These are phyloP conservation scores for Aphelocoma californica DNA, from an alignment of 2,797 vertebrate genomes.

Conservation along the genomic window DNA sequence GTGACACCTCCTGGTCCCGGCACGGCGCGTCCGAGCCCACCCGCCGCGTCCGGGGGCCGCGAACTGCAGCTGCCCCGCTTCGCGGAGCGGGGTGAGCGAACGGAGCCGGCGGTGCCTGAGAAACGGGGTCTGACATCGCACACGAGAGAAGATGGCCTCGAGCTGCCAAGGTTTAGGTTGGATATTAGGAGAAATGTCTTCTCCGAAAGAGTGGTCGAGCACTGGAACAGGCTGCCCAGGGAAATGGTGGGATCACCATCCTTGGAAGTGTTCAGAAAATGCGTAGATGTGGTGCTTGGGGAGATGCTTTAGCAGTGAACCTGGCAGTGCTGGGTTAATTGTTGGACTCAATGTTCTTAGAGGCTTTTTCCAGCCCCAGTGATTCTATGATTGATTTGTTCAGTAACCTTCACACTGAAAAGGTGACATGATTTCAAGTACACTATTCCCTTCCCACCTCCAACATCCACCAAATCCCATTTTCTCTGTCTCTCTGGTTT, in stretches of 20 bases:
- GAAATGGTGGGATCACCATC: not conserved
- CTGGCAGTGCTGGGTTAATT: not conserved
- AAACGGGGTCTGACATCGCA: too few relatives aligned
- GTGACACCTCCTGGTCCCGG: not conserved
- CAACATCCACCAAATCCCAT: not conserved
- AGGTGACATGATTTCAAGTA: not conserved
- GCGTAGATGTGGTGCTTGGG: not conserved
- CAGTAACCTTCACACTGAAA: not conserved
- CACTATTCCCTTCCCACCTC: fast-evolving
- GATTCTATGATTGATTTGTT: not conserved
- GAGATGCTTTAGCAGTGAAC: not conserved
- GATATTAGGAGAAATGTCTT: not conserved
- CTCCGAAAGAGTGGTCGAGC: too few relatives aligned
- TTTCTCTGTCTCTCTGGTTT: not conserved
- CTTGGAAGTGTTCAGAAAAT: not conserved
- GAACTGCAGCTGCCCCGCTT: not conserved
- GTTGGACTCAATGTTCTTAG: too few relatives aligned
- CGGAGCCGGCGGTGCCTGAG: fast-evolving
- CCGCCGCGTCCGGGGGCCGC: fast-evolving
- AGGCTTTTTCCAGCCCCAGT: not conserved
- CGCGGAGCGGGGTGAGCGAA: fast-evolving
- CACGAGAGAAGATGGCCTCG: not conserved
- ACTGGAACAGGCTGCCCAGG: not conserved
- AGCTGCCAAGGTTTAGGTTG: not conserved
- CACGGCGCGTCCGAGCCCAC: not conserved